These are phyloP conservation scores for Sparidentex hasta DNA, from an alignment of 2,797 vertebrate genomes.

Conservation along the genomic window DNA sequence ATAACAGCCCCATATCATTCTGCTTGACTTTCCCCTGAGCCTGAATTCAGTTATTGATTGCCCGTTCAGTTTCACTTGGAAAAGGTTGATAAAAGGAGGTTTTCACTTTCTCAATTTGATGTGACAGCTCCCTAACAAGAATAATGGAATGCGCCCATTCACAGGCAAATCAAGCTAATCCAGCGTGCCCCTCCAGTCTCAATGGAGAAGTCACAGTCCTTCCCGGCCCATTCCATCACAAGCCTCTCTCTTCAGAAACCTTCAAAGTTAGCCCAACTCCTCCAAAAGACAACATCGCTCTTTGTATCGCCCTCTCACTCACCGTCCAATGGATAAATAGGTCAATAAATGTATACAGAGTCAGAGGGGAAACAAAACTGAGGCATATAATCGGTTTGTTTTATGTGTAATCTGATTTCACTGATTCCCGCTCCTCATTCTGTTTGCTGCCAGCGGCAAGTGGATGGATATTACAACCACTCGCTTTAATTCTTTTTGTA, in stretches of 20 bases:
- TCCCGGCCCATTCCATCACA: slow-evolving; percentile 96
- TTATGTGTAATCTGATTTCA: slow-evolving; percentile 78
- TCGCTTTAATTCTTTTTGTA: too few relatives aligned
- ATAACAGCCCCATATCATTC: slow-evolving; percentile 92
- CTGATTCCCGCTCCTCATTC: slow-evolving; percentile 54
- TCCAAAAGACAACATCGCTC: slow-evolving; percentile 93
- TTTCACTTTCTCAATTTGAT: slow-evolving; percentile 99
- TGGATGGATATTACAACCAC: slow-evolving; percentile 36
- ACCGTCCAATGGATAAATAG: slow-evolving; percentile 82
- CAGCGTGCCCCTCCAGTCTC: slow-evolving; percentile 96
- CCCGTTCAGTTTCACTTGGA: slow-evolving; percentile 95
- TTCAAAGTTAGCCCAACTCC: slow-evolving; percentile 90
- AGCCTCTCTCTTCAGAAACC: slow-evolving; percentile 92
- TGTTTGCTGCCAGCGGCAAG: slow-evolving; percentile 42
- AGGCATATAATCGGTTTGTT: slow-evolving; percentile 80
- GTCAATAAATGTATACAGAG: slow-evolving; percentile 82
- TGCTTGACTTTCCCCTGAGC: slow-evolving; percentile 95
- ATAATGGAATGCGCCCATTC: slow-evolving; percentile 99
- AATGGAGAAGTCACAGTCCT: slow-evolving; percentile 96
- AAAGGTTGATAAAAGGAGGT: slow-evolving; percentile 98
- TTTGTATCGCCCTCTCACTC: slow-evolving; percentile 87
- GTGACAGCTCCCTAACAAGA: slow-evolving; percentile 99
- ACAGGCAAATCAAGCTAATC: slow-evolving; percentile 99
- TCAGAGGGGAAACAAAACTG: slow-evolving; percentile 75
- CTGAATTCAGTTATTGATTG: slow-evolving; percentile 97